A percentile compares a stretch with the other conserved stretches of the same genome.
Evolutionary conservation across 2,113 vertebrate species (phyloP).

Genomic region (Melanostigma gelatinosum): DNA sequence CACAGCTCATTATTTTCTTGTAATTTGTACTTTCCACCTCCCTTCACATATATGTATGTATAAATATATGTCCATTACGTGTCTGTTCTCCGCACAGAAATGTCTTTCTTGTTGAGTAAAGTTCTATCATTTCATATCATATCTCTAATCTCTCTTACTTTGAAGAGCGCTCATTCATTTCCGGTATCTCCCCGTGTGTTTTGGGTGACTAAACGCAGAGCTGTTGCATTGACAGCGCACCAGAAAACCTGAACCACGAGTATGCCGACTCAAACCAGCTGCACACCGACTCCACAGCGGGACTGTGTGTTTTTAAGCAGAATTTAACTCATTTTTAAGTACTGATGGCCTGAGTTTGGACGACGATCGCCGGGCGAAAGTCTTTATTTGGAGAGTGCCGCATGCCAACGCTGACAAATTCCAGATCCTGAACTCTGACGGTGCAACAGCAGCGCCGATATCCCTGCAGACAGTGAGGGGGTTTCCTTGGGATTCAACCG

Average conservation of each 20-base stretch:
- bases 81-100: too few relatives aligned
- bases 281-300: background rate
- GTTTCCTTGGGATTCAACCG: background rate
- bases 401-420: slow-evolving; percentile 25
- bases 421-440: background rate
- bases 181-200: slow-evolving; percentile 3
- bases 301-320: background rate
- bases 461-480: background rate
- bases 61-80: too few relatives aligned
- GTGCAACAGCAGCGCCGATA: background rate
- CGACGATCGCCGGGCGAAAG: background rate
- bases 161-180: slow-evolving; percentile 15
- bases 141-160: slow-evolving; percentile 8
- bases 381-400: background rate
- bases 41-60: too few relatives aligned
- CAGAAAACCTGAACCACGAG: background rate
- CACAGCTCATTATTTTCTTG: background rate
- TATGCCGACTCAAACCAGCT: background rate
- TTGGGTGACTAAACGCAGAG: slow-evolving; percentile 9
- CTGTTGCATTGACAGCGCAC: background rate
- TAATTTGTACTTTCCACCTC: background rate
- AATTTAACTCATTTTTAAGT: background rate
- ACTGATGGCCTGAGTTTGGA: background rate
- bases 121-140: background rate
- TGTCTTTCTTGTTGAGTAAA: background rate